A percentile compares a stretch with the other conserved stretches of the same genome.
phyloP scores from a whole-genome alignment of 92 coral and sea anemone species.

The Zoanthus gigantus region DNA sequence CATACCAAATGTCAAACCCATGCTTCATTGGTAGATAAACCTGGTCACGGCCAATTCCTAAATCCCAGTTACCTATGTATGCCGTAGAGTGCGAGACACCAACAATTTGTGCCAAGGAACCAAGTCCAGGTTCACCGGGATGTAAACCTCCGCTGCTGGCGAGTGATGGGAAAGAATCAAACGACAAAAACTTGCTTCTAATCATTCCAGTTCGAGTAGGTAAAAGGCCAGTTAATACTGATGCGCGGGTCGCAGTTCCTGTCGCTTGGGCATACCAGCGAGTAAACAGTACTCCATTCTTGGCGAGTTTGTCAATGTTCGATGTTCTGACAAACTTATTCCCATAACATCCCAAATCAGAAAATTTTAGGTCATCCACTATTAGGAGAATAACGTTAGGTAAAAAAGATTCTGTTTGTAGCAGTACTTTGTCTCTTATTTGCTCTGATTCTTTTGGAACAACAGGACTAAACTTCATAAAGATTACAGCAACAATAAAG shows the following conservation, averaged over 20 bases:
- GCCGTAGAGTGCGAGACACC: constrained; percentile 72
- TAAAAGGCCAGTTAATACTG: constrained; percentile 88
- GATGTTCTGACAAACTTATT: constrained; percentile 63
- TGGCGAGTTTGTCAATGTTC: constrained; percentile 72
- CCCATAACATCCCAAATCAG: constrained; percentile 70
- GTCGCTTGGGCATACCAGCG: constrained; percentile 87
- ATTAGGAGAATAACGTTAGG: constrained; percentile 73
- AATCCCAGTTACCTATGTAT: constrained; percentile 92
- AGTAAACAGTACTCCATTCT: constrained; percentile 71
- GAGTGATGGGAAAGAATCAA: constrained; percentile 83
- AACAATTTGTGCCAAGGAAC: constrained; percentile 78
- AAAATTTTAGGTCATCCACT: constrained; percentile 73
- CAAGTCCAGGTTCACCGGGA: constrained; percentile 45
- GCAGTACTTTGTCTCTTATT: neutral
- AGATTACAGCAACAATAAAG: neutral
- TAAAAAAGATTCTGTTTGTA: constrained; percentile 16
- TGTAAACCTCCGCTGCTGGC: constrained; percentile 93
- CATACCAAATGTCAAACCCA: constrained; percentile 93
- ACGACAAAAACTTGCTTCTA: constrained; percentile 85
- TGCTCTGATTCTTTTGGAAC: neutral
- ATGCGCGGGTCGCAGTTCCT: constrained; percentile 83
- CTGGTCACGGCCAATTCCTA: constrained; percentile 83
- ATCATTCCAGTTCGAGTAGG: constrained; percentile 94
- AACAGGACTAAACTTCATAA: constrained; percentile 9
- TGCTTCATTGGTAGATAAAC: constrained; percentile 80